A percentile compares a stretch with the other conserved stretches of the same genome.
Conservation (phyloP, 2,797 vertebrate genomes). For the Chiroxiphia lanceolata region DNA sequence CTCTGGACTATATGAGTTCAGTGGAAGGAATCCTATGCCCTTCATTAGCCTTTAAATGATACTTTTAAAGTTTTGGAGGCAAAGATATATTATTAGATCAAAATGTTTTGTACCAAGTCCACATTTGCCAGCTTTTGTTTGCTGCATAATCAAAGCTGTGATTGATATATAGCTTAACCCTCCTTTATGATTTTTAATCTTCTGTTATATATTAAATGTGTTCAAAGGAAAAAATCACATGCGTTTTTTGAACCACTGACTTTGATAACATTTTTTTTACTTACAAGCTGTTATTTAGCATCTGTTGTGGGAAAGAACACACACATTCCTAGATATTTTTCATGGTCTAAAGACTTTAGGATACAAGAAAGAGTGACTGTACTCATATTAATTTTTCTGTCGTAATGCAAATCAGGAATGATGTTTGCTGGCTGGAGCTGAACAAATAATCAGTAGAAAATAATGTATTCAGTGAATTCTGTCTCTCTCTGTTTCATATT, state of each 20-base stretch:
- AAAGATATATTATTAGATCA: conserved; percentile 27
- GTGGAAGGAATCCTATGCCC: background rate
- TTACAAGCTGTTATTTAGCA: conserved; percentile 71
- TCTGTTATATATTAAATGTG: conserved; percentile 43
- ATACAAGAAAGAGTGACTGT: conserved; percentile 43
- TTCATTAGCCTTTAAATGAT: background rate
- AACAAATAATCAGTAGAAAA: conserved; percentile 40
- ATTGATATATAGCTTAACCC: conserved; percentile 50
- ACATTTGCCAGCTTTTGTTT: conserved; percentile 33
- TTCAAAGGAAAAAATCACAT: conserved; percentile 50
- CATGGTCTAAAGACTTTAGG: conserved; percentile 45
- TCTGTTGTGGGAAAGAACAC: conserved; percentile 69
- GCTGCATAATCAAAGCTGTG: conserved; percentile 31
- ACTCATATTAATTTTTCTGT: conserved; percentile 47
- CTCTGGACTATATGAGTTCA: background rate
- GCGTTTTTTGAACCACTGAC: conserved; percentile 54
- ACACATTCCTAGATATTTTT: conserved; percentile 54
- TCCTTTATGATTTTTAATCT: conserved; percentile 32
- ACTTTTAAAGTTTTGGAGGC: background rate
- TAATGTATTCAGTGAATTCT: conserved; percentile 31
- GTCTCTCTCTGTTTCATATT: background rate
- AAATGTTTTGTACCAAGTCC: conserved; percentile 6
- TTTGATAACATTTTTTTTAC: conserved; percentile 61
- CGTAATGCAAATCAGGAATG: conserved; percentile 49
- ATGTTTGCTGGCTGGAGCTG: conserved; percentile 49